A percentile compares a stretch with the other conserved stretches of the same genome.
Evolutionary conservation across 2,797 vertebrate species (phyloP).

Genomic region (Lacerta viridis): DNA sequence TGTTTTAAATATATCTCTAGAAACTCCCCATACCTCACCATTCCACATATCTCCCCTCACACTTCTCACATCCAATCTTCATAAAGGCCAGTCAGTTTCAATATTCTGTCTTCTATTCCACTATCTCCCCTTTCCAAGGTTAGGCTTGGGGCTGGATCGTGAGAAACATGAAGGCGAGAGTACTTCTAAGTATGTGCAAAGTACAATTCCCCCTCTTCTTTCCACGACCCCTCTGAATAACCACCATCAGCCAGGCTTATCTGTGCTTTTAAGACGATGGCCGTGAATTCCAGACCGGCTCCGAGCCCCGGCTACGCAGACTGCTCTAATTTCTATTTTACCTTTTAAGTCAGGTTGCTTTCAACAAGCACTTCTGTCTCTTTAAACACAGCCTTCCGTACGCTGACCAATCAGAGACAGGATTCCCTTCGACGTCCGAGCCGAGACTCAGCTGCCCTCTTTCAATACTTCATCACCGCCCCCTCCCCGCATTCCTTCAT

Average conservation of each 20-base stretch:
- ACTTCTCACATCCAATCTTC: background rate
- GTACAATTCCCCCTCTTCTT: background rate
- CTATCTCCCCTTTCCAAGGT: background rate
- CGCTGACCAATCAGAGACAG: conserved; percentile 56
- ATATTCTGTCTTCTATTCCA: background rate
- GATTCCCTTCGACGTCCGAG: conserved; percentile 58
- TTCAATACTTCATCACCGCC: background rate
- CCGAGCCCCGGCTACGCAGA: background rate
- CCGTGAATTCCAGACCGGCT: background rate
- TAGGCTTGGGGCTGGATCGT: background rate
- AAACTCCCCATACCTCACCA: background rate
- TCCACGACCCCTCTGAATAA: too few relatives aligned
- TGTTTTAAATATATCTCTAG: background rate
- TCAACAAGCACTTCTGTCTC: conserved; percentile 2
- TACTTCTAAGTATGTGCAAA: background rate
- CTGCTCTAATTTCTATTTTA: too few relatives aligned
- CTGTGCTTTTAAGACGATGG: background rate
- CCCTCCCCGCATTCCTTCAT: rapidly evolving
- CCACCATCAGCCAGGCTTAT: background rate
- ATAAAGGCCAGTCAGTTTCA: background rate
- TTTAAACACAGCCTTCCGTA: conserved; percentile 47
- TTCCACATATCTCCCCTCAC: background rate
- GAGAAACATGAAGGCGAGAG: background rate
- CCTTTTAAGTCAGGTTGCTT: background rate
- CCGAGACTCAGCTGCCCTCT: rapidly evolving